phyloP scores from a whole-genome alignment of 2,797 vertebrate genomes.

The Rhinoraja longicauda region DNA sequence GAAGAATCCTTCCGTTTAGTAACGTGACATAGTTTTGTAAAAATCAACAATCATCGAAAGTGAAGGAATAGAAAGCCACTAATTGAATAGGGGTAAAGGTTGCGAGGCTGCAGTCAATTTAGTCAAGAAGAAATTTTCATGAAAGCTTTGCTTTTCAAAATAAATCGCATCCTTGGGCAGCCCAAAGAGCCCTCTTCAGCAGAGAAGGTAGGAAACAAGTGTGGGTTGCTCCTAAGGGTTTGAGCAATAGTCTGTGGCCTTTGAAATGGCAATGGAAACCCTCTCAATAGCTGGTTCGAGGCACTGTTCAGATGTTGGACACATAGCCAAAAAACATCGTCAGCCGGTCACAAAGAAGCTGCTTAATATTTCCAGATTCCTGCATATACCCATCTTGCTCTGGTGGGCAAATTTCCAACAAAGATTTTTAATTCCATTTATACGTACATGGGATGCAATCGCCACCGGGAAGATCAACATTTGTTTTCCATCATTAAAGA shows the following conservation, averaged over 20 bases:
- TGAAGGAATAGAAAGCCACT: background rate
- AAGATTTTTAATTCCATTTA: background rate
- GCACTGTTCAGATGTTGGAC: background rate
- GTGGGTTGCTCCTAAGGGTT: background rate
- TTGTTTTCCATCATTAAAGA: no score
- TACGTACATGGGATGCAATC: no score
- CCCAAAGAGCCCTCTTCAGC: background rate
- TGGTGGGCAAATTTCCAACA: background rate
- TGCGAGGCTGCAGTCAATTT: background rate
- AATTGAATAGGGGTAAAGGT: background rate
- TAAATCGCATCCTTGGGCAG: background rate
- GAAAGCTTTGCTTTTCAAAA: background rate
- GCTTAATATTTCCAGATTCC: background rate
- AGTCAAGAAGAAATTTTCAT: background rate
- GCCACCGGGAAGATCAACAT: no score
- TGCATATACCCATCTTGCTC: background rate
- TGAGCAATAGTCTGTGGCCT: background rate
- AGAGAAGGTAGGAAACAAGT: background rate
- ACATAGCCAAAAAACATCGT: background rate
- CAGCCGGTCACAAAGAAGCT: background rate
- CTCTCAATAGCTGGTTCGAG: background rate
- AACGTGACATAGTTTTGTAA: no score
- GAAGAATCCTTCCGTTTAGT: no score
- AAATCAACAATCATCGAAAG: background rate
- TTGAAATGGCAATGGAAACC: background rate